Percentiles rank a stretch among this genome's conserved stretches.
Conservation (phyloP, 2,113 vertebrate species). For the Meleagris gallopavo region DNA sequence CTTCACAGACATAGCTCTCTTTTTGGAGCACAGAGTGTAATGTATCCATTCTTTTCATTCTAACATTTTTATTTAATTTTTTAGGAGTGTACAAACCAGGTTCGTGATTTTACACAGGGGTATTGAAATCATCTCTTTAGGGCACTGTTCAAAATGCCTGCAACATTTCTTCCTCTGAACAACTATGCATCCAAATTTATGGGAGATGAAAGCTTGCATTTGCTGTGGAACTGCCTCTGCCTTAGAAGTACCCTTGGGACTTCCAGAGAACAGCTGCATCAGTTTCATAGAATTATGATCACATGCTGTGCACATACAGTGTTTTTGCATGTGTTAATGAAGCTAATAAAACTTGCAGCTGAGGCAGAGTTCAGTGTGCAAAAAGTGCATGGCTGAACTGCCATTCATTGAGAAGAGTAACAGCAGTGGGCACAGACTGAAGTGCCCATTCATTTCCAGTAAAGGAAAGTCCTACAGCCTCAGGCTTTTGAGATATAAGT, state of each 20-base stretch:
- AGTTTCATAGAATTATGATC: not conserved
- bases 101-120: not conserved
- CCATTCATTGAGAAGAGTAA: not conserved
- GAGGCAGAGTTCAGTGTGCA: not conserved
- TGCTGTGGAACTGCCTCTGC: not conserved
- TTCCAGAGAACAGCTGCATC: not conserved
- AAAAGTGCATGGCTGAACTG: not conserved
- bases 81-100: not conserved
- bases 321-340: not conserved
- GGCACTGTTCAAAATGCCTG: not conserved
- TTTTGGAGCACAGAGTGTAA: not conserved
- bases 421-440: not conserved
- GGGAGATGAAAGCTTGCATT: not conserved
- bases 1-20: not conserved
- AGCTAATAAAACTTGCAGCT: not conserved
- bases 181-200: not conserved
- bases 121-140: not conserved
- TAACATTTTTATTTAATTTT: not conserved
- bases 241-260: not conserved
- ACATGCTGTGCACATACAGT: not conserved
- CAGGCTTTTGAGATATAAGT: not conserved
- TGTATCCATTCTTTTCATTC: not conserved
- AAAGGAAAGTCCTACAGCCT: not conserved
- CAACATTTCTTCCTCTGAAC: not conserved
- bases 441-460: fast-evolving